Percentiles rank a stretch among this genome's conserved stretches.
Evolutionary conservation across 2,113 vertebrate species (phyloP).

Genomic region (Sorex araneus): DNA sequence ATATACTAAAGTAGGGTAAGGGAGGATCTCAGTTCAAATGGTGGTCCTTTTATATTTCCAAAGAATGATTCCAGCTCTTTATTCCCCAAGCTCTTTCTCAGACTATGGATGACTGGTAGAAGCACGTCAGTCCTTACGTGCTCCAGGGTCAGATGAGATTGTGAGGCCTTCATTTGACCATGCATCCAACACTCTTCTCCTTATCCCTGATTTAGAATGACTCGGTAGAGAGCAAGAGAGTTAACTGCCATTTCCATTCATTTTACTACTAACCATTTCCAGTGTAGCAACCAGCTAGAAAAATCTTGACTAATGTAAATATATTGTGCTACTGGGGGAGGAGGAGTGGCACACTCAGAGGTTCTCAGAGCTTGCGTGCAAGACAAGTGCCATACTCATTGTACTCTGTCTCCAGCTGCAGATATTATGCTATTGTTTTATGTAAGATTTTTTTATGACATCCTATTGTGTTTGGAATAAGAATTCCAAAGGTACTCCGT

Average conservation of each 20-base stretch:
- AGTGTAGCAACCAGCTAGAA: not conserved
- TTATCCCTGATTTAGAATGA: too few species aligned
- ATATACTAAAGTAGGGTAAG: not conserved
- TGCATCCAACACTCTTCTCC: too few species aligned
- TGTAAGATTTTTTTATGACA: not conserved
- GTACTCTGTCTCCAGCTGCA: too few species aligned
- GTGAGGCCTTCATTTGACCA: too few species aligned
- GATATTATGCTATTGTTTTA: not conserved
- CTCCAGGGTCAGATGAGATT: too few species aligned
- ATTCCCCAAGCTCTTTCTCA: not conserved
- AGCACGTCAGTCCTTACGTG: too few species aligned
- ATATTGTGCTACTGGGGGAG: too few species aligned
- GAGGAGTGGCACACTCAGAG: too few species aligned
- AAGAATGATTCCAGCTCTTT: slow-evolving; percentile 20
- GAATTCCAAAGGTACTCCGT: not conserved
- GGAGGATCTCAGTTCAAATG: not conserved
- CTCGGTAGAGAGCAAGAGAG: not conserved
- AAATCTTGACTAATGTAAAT: slow-evolving; percentile 17
- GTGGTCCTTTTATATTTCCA: not conserved
- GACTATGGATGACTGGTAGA: too few species aligned
- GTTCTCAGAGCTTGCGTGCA: too few species aligned
- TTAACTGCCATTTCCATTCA: not conserved
- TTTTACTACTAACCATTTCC: not conserved
- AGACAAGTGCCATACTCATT: too few species aligned
- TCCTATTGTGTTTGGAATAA: slow-evolving; percentile 30